Percentiles rank a stretch among this genome's conserved stretches.
phyloP scores from a whole-genome alignment of 1,140 invertebrate genomes.

The Orussus abietinus region DNA sequence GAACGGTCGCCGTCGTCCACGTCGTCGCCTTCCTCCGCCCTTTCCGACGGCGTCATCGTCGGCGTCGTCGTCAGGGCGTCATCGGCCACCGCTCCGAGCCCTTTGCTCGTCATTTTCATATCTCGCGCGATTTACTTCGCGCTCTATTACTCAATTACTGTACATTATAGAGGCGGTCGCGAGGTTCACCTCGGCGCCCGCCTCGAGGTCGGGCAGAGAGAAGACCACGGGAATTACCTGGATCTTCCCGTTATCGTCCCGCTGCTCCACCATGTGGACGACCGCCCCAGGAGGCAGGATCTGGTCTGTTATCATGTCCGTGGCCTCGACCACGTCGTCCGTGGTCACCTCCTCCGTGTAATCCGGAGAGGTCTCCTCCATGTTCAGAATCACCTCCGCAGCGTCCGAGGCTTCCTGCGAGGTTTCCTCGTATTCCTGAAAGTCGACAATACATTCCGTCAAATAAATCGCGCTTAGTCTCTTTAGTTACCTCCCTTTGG shows the following conservation, averaged over 20 bases:
- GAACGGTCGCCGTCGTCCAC: no score
- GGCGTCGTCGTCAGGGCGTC: no score
- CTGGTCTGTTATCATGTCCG: slow-evolving; percentile 40
- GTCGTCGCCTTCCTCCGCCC: no score
- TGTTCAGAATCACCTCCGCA: slow-evolving; percentile 44
- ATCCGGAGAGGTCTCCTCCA: slow-evolving; percentile 42
- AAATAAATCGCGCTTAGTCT: no score
- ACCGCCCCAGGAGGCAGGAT: slow-evolving; percentile 41
- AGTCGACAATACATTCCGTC: no score
- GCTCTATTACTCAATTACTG: slow-evolving; percentile 36
- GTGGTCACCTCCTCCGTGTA: slow-evolving; percentile 50
- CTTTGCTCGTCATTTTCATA: no score
- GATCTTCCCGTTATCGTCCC: slow-evolving; percentile 45
- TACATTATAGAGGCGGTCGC: slow-evolving; percentile 50
- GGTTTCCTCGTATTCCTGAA: slow-evolving; percentile 44
- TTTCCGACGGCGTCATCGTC: no score
- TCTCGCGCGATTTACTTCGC: no score
- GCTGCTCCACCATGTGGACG: slow-evolving; percentile 40
- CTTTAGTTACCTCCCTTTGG: no score
- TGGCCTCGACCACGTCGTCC: slow-evolving; percentile 38
- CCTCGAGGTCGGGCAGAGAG: slow-evolving; percentile 46
- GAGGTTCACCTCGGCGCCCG: slow-evolving; percentile 42
- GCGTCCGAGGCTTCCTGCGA: slow-evolving; percentile 42
- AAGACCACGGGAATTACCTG: slow-evolving; percentile 49
- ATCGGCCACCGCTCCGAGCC: no score